Evolutionary conservation across 2,888 invertebrate species (phyloP), one percentile per base, ranked within the genome.

Genomic region (Nomada ruficornis): DNA sequence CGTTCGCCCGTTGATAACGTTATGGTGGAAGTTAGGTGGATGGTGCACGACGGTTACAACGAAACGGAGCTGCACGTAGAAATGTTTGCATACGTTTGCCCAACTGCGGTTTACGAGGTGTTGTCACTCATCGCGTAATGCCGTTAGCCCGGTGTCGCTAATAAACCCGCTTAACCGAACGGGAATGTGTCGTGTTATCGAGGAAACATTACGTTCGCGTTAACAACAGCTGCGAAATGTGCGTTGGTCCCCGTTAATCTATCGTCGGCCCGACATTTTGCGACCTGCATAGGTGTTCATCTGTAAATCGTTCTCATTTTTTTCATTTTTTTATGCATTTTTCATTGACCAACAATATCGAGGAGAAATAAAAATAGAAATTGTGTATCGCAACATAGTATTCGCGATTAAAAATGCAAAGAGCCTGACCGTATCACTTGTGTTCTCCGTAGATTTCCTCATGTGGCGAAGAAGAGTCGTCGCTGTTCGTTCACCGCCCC

Each of bases 111-210:
- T 93, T 92, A 93, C 91, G 92, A 92, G 89, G 91, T 92, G 92
- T 91, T 86, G 89, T 91, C 89, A 90, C 88, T 89, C 90, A 90
- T 91, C 89, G 90, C 89, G 90, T 84, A 72, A 80, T 82, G 88
- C 89, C 91, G 65, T 52, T 91, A 42, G 77, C 44, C 52, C 65
- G 91, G 91, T 91, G 87, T 90, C 86, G 88, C 90, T 92, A 92
- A 93, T 92, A 92, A 93, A 92, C 89, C 89, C 91, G 90, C 90
- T 92, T 91, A 92, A 88, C 84, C 86, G 84, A 91, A 90, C 91
- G 91, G 91, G 91, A 92, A 92, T 92, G 90, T 59, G 64, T 60
- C 50, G 67, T 63, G 65, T 81, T 81, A 84, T 73, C 70, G 88
- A 81, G 85, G 83, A 83, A 88, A 84, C 83, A 60, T 77, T 69